Conservation (phyloP, 2,888 invertebrate genomes). For the Drepana falcataria region DNA sequence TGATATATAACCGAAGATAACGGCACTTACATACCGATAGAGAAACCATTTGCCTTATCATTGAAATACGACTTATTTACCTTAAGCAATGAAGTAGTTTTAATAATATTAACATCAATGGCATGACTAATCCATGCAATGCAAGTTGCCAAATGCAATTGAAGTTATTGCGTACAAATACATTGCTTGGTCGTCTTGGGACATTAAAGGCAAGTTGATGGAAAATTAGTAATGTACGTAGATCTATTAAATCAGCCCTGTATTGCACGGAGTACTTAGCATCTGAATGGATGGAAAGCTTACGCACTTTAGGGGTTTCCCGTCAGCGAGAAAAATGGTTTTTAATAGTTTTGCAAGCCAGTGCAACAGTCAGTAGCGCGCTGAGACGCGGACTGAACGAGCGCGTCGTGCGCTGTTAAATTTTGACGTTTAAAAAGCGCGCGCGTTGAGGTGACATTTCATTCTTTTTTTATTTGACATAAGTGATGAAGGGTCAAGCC, state of each 20-base stretch:
- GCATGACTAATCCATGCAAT: no score
- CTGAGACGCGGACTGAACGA: not conserved
- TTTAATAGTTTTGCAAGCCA: not conserved
- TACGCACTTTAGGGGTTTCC: conserved; percentile 3
- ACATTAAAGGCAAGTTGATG: no score
- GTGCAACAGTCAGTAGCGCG: not conserved
- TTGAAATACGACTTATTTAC: no score
- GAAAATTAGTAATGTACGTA: not conserved
- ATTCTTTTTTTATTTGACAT: not conserved
- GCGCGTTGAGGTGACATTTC: not conserved
- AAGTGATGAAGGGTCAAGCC: conserved; percentile 32
- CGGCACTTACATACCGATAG: no score
- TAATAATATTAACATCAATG: no score
- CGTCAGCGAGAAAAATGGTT: not conserved
- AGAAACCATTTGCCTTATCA: no score
- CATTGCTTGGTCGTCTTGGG: no score
- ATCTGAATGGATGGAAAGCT: conserved; percentile 2
- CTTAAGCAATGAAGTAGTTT: no score
- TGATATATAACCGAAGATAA: no score
- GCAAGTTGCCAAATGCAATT: no score
- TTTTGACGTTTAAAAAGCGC: not conserved
- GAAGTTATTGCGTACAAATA: no score
- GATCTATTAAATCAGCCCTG: not conserved
- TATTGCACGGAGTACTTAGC: not conserved
- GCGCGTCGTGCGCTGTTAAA: not conserved